Percentiles rank a stretch among this genome's conserved stretches.
Evolutionary conservation across 1,140 invertebrate genomes (phyloP).

Genomic region (Elysia chlorotica): DNA sequence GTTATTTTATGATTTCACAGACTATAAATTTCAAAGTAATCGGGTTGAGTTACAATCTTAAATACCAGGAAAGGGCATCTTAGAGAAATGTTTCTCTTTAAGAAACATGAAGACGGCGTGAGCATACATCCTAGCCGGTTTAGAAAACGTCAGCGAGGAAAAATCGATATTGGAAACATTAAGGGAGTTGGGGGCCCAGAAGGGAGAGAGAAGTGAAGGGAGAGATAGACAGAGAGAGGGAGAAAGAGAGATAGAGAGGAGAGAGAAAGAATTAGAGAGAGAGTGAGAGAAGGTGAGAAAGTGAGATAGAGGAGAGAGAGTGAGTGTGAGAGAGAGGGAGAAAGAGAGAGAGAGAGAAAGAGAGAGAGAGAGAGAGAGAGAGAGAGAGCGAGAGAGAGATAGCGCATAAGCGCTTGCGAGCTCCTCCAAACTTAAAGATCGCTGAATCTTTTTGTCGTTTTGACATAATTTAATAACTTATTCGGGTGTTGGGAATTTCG

Average conservation of each 20-base stretch:
- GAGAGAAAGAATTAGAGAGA: not conserved
- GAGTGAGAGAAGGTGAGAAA: not conserved
- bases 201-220: not conserved
- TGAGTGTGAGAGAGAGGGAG: not conserved
- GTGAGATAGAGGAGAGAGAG: not conserved
- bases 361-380: slow-evolving; percentile 13
- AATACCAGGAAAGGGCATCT: not conserved
- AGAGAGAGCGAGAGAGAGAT: slow-evolving; percentile 17
- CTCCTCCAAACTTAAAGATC: too few relatives aligned
- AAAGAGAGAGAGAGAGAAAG: slow-evolving; percentile 3
- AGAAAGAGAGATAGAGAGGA: not conserved
- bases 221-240: not conserved
- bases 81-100: not conserved
- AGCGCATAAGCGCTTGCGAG: not conserved
- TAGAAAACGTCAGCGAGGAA: not conserved
- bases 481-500: too few relatives aligned
- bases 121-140: not conserved
- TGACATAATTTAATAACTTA: too few relatives aligned
- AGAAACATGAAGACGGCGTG: not conserved
- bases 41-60: not conserved
- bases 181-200: not conserved
- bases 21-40: too few relatives aligned
- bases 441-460: too few relatives aligned
- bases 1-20: too few relatives aligned
- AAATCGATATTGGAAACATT: not conserved